Evolutionary conservation across 2,888 invertebrate species (phyloP), one percentile per base, ranked within the genome.

Genomic region (Scotopteryx bipunctaria): DNA sequence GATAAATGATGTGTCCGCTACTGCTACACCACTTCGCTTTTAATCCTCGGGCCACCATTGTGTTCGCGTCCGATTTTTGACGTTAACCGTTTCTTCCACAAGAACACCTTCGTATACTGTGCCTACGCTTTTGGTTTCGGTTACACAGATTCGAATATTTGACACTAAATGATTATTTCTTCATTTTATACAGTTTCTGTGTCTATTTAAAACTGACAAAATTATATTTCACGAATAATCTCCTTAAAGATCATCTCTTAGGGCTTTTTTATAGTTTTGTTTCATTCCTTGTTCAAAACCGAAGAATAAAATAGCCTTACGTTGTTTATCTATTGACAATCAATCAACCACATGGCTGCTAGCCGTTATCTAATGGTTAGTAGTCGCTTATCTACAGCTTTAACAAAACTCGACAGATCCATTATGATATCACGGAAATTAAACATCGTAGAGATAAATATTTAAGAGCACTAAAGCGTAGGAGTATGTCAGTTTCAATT

Each of bases 1-100:
- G 87, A 90, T 88, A 89, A 90, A 90, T 90, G 87, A 88, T 81
- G 77, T 72, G 80, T 73, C 75, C 64, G 83, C 83, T 81, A 81
- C 87, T 74, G 81, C 77, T 83, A 90, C 90, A 90, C 65, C 79
- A 80, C 79, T 87, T 90, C 79, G 87, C 89, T 90, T 90, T 90
- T 89, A 90, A 88, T 84, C 81, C 84, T 81, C 78, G 61, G 69
- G 63, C 74, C 69, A 78, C 81, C 76, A 87, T 89, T 89, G 87
- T 89, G 83, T 86, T 71, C 70, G 70, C 74, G 78, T 83, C 83
- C 73, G 65, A 79, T 82, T 83, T 85, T 85, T 86, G 86, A 86
- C 85, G 71, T 78, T 70, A 72, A 78, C 79, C 76, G 78, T 81
- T 86, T 76, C 72, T 63, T 59, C 70, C 67, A 71, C 70, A 66